A percentile compares a stretch with the other conserved stretches of the same genome.
These are phyloP conservation scores for Manis crassicaudata DNA, from an alignment of 2,797 vertebrate species.

Conservation along the genomic window DNA sequence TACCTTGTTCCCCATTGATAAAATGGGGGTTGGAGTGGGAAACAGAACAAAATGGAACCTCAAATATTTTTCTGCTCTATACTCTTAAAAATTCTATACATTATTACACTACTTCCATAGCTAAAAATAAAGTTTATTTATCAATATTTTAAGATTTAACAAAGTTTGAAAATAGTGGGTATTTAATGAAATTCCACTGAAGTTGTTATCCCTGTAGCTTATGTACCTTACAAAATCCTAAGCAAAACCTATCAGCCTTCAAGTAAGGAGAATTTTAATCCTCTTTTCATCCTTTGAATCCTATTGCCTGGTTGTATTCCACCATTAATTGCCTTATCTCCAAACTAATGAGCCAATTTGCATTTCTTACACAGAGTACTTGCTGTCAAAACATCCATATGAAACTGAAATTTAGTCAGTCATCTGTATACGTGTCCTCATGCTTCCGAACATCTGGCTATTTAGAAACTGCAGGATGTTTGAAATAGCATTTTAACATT, in stretches of 20 bases:
- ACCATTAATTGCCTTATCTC: constrained; percentile 78
- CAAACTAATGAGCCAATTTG: constrained; percentile 83
- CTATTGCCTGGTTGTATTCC: constrained; percentile 67
- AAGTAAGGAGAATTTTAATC: constrained; percentile 69
- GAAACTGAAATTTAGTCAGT: constrained; percentile 62
- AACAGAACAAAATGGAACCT: background rate
- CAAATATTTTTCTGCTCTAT: background rate
- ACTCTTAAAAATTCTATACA: background rate
- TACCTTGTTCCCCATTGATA: background rate
- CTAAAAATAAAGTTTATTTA: background rate
- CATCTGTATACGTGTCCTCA: constrained; percentile 26
- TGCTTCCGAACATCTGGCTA: constrained; percentile 62
- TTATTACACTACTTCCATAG: background rate
- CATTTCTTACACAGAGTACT: constrained; percentile 73
- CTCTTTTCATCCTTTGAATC: constrained; percentile 74
- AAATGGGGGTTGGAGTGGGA: accelerated
- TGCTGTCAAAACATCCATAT: constrained; percentile 70
- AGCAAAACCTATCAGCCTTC: constrained; percentile 55
- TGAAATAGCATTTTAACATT: constrained; percentile 33
- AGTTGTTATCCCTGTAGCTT: background rate
- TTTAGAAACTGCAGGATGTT: background rate
- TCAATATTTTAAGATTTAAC: constrained; percentile 8
- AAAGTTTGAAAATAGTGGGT: background rate
- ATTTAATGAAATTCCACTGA: constrained; percentile 3
- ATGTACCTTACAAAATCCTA: constrained; percentile 12